A percentile compares a stretch with the other conserved stretches of the same genome.
Conservation (phyloP, 2,113 vertebrate genomes). For the Ceyx margarethae region DNA sequence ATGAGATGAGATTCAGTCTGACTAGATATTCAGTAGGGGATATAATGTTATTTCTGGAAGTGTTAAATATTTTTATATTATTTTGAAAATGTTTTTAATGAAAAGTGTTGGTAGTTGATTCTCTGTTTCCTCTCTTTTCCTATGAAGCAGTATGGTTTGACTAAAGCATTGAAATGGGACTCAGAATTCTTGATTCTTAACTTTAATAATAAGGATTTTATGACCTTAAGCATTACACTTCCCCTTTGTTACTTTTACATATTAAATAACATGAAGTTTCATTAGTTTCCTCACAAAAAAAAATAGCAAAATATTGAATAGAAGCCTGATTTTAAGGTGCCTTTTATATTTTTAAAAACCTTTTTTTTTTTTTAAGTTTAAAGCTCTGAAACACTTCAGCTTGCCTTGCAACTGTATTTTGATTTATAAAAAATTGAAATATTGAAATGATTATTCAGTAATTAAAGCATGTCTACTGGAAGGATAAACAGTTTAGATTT, state of each 20-base stretch:
- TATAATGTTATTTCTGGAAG: background rate
- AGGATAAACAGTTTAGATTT: slow-evolving; percentile 39
- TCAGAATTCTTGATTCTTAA: background rate
- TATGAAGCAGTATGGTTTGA: background rate
- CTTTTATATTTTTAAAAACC: background rate
- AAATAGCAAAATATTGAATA: background rate
- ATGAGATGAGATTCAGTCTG: background rate
- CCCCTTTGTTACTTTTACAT: background rate
- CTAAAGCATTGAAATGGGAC: background rate
- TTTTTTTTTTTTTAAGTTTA: background rate
- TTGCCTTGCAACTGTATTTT: background rate
- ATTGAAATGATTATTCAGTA: background rate
- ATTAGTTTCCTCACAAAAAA: background rate
- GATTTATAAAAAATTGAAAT: background rate
- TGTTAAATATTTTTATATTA: background rate
- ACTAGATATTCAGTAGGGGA: background rate
- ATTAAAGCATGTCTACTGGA: background rate
- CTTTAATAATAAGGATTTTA: background rate
- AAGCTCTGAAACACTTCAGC: background rate
- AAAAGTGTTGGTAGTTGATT: background rate
- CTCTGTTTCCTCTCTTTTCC: background rate
- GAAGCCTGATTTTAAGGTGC: accelerated
- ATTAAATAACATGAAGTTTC: background rate
- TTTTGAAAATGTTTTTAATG: background rate
- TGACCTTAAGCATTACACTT: background rate